Evolutionary conservation across 1,140 invertebrate species (phyloP), one percentile per base, ranked within the genome.

Genomic region (Plutomurus gul): DNA sequence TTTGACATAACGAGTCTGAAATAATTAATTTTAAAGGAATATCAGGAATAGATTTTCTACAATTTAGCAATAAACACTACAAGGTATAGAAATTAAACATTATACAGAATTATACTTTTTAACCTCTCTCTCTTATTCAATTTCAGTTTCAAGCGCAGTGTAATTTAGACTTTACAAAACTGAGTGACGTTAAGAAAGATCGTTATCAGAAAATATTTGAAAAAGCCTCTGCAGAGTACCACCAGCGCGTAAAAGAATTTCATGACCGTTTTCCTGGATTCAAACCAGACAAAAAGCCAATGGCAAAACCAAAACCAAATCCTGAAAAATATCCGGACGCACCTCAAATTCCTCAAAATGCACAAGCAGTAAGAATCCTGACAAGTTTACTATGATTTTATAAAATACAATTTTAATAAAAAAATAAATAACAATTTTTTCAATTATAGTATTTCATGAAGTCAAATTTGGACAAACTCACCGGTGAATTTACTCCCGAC

Each of bases 61-160:
- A 39, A 39, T 13, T 13, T 39, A 13, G 37, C 6, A 13, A 7
- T 5, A 39, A 43, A 13, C 11, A 43, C n/a, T n/a, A n/a, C n/a
- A n/a, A n/a, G n/a, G n/a, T n/a, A n/a, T n/a, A n/a, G n/a, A n/a
- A n/a, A n/a, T n/a, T n/a, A n/a, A n/a, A n/a, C n/a, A n/a, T n/a
- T n/a, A n/a, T n/a, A n/a, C n/a, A n/a, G n/a, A n/a, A n/a, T n/a
- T n/a, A n/a, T n/a, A n/a, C n/a, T n/a, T n/a, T n/a, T n/a, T n/a
- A 11, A 73, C 16, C 37, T 20, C 25, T 30, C 46, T n/a, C n/a
- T n/a, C 37, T 7, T 51, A 7, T 49, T 77, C 4, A 18, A 8
- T 73, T 79, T 37, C 33, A 81, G 79, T 81, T 81, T 37, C 79
- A 77, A 47, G 74, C 18, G 25, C 25, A 77, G 36, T 65, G 11